phyloP scores from a whole-genome alignment of 2,113 vertebrate genomes.

The Plecturocebus donacophilus region DNA sequence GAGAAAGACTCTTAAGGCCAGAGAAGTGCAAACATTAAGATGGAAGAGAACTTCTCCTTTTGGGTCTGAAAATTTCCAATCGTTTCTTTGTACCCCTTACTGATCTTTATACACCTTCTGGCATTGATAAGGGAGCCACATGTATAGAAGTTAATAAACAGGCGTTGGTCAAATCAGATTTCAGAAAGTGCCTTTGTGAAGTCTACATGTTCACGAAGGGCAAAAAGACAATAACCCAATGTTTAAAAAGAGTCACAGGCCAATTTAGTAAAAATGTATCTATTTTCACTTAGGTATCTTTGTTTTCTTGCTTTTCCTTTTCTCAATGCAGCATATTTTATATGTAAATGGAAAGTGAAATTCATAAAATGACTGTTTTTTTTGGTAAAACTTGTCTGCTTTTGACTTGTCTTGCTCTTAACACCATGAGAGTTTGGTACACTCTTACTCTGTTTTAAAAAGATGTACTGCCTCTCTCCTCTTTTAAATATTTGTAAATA shows the following conservation, averaged over 20 bases:
- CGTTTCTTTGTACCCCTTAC: neutral
- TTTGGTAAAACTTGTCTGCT: neutral
- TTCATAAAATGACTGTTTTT: neutral
- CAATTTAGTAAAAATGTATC: neutral
- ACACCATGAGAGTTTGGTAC: neutral
- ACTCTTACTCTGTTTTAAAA: neutral
- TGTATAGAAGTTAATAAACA: neutral
- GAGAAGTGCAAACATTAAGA: neutral
- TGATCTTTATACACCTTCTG: neutral
- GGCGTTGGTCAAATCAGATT: neutral
- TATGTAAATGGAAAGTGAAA: neutral
- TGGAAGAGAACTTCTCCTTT: neutral
- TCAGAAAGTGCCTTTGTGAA: neutral
- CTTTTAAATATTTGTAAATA: neutral
- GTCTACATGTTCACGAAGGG: neutral
- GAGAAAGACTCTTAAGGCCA: neutral
- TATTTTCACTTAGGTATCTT: neutral
- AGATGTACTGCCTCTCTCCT: neutral
- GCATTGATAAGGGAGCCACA: neutral
- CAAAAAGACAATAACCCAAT: neutral
- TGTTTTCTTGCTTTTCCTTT: neutral
- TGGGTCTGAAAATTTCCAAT: neutral
- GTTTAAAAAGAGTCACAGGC: neutral
- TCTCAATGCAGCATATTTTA: neutral
- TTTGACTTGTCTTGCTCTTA: neutral